Evolutionary conservation across 2,797 vertebrate species (phyloP), one percentile per base, ranked within the genome.

Genomic region (Picus viridis): DNA sequence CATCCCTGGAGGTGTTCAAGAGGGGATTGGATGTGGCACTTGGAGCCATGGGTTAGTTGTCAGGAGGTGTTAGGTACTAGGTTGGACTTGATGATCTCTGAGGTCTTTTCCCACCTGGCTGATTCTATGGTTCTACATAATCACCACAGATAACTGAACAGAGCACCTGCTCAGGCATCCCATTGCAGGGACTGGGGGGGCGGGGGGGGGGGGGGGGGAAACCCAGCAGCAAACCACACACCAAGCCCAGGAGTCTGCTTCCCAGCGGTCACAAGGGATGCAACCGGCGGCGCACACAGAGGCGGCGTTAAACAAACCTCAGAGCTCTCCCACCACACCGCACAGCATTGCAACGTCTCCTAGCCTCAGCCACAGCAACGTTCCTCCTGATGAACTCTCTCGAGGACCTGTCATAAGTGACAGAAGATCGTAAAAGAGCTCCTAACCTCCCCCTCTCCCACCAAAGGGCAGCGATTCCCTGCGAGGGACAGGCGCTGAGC

Each of bases 341-440:
- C 39, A 39, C 39, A 13, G 39, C 39, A 10, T 39, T 39, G 39
- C 13, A 39, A 39, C 39, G 10, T 39, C 39, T 39, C 9, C 39
- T 10, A 39, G 39, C 86, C 70, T 88, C 92, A 92, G 89, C 84
- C 90, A 89, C 95, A 90, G 95, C 89, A 96, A 93, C 79, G 96
- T 65, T 92, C 92, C 75, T 91, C 83, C 87, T 94, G 94, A 94
- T 94, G 96, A 96, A 95, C 83, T 89, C 95, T 95, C 96, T 43
- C 62, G 94, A 94, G 92, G 91, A 93, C 75, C 94, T 92, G 94
- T 93, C 96, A 91, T 70, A 90, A 91, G 79, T 93, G 92, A 93
- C 90, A 95, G 83, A 95, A 53, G 80, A 91, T 59, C 69, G 86
- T 76, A 78, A 93, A 93, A 86, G 93, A 87, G 82, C 80, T 84